phyloP scores from a whole-genome alignment of 2,888 invertebrate species.

The Rotaria sp. region DNA sequence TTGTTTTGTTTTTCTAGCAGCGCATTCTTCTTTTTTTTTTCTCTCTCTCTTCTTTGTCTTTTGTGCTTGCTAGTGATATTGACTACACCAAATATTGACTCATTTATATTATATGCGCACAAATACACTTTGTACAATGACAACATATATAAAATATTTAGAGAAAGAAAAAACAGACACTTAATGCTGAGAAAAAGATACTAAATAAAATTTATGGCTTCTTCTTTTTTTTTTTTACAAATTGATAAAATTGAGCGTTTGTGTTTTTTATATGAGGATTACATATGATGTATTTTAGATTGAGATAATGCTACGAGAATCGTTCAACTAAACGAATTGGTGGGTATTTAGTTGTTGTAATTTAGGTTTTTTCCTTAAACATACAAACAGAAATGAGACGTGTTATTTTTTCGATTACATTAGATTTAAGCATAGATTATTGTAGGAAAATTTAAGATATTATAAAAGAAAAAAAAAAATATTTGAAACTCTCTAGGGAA shows the following conservation, averaged over 20 bases:
- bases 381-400: not conserved
- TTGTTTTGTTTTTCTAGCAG: not conserved
- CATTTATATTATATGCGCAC: conserved; percentile 14
- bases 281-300: not conserved
- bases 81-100: not conserved
- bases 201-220: not conserved
- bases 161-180: not conserved
- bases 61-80: conserved; percentile 10
- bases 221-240: not conserved
- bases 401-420: not conserved
- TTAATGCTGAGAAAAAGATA: not conserved
- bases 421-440: too few species aligned
- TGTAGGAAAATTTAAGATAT: too few species aligned
- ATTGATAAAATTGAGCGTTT: not conserved
- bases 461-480: too few species aligned
- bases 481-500: not conserved
- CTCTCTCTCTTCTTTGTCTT: not conserved
- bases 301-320: not conserved
- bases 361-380: not conserved
- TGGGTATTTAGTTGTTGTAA: not conserved
- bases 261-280: not conserved
- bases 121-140: not conserved
- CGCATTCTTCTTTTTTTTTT: not conserved
- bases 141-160: not conserved
- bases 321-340: not conserved